Conservation (phyloP, 2,113 vertebrate genomes). For the Mustela lutreola region DNA sequence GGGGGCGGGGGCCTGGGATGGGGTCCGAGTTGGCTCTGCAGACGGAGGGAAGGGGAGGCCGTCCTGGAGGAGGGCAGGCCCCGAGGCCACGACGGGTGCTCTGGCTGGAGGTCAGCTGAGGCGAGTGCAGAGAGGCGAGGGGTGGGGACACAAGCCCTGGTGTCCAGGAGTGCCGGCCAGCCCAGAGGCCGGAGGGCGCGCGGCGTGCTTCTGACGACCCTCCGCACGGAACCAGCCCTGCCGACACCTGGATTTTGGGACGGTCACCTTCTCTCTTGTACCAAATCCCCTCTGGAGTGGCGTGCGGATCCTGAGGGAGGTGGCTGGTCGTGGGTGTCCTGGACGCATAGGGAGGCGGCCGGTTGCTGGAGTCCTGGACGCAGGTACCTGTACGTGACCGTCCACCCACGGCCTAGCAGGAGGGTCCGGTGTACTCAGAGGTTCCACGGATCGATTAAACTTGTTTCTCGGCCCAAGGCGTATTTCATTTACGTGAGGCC, state of each 20-base stretch:
- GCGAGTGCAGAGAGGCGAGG: too few species aligned
- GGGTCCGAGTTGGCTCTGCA: not conserved
- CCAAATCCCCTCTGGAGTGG: not conserved
- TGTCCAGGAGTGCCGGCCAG: too few species aligned
- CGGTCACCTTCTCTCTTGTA: accelerated
- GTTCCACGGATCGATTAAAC: accelerated
- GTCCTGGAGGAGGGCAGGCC: too few species aligned
- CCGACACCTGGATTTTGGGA: not conserved
- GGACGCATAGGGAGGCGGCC: not conserved
- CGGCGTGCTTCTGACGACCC: too few species aligned
- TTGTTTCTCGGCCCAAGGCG: accelerated
- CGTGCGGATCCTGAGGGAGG: accelerated
- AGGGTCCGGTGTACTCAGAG: not conserved
- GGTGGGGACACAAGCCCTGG: too few species aligned
- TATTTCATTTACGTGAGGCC: accelerated
- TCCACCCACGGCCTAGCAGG: accelerated
- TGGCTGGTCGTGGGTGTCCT: not conserved
- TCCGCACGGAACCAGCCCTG: not conserved
- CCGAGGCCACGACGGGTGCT: too few species aligned
- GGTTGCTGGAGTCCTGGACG: not conserved
- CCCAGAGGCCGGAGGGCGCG: too few species aligned
- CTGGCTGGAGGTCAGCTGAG: too few species aligned
- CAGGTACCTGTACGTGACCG: not conserved
- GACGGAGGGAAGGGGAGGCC: too few species aligned
- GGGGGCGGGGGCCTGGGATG: not conserved